Evolutionary conservation across 2,113 vertebrate species (phyloP), one percentile per base, ranked within the genome.

Genomic region (Phrynosoma blainvillii): DNA sequence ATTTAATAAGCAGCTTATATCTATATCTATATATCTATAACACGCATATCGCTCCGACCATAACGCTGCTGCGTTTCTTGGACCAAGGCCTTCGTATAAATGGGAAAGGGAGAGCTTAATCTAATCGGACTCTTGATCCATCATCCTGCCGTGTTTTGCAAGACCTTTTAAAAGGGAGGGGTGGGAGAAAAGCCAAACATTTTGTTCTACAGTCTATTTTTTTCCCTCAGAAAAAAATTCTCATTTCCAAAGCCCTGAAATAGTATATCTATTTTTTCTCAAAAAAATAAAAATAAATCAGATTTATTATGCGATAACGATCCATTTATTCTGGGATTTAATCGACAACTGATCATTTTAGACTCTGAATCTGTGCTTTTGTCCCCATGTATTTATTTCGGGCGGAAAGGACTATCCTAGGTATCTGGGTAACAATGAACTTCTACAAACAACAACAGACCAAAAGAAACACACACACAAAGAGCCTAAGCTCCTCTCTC

Each of bases 361-460:
- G 76, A 87, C 42, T 23, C 27, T 66, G 4, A 42, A 71, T 79
- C 85, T 85, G 90, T 91, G n/a, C 13, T 20, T 30, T 23, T 40
- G 73, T 47, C 82, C 91, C 83, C 77, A 84, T 82, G 59, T 36
- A 0, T 65, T 90, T 90, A 92, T 91, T 93, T 56, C 84, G 1
- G 68, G 89, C 40, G 56, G 91, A 89, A 92, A 11, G 88, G 79
- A 80, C 91, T 93, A 90, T 92, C 94, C 93, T 94, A 94, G 92
- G 90, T 90, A 93, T 93, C 77, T 84, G 87, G 89, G 27, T 96
- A 95, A 95, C 92, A 95, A 95, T 95, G 94, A 95, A 93, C 92
- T 94, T 94, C 92, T 93, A 0, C 25, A 90, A 86, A 87, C 36
- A 52, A 0, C 84, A 88, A 85, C 18, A 42, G 36, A 40, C 32